phyloP scores from a whole-genome alignment of 2,888 invertebrate species.

The Orchestes rusci region DNA sequence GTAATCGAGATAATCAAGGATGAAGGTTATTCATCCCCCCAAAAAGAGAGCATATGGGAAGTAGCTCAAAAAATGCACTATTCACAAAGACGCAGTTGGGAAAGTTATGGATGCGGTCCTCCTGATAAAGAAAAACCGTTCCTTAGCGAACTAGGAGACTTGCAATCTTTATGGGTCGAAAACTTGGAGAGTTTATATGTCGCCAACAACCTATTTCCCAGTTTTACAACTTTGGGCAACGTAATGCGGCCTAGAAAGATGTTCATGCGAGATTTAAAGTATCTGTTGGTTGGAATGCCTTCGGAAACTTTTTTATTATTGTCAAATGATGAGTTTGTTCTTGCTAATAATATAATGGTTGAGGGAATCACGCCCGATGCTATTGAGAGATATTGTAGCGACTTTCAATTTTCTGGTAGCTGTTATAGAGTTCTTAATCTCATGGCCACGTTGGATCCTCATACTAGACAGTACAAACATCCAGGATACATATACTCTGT shows the following conservation, averaged over 20 bases:
- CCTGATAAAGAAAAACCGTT: conserved; percentile 40
- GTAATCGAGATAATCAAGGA: conserved; percentile 24
- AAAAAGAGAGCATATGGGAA: conserved; percentile 36
- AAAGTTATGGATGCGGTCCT: conserved; percentile 36
- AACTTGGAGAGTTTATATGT: conserved; percentile 35
- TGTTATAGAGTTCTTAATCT: conserved; percentile 38
- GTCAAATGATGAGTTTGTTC: conserved; percentile 32
- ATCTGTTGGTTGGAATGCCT: conserved; percentile 39
- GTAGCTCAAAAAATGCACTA: conserved; percentile 31
- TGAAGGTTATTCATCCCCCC: conserved; percentile 30
- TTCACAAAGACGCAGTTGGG: conserved; percentile 37
- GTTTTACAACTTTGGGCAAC: conserved; percentile 25
- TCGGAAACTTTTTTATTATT: conserved; percentile 37
- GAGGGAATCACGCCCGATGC: conserved; percentile 36
- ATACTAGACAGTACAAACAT: conserved; percentile 33
- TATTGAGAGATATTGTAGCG: conserved; percentile 34
- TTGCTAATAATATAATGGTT: conserved; percentile 33
- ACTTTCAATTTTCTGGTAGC: conserved; percentile 37
- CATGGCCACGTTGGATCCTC: conserved; percentile 34
- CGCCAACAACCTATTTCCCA: conserved; percentile 27
- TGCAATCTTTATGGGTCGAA: conserved; percentile 35
- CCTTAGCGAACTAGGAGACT: conserved; percentile 37
- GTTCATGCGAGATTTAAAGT: conserved; percentile 38
- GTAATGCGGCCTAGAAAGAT: conserved; percentile 29
- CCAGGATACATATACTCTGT: conserved; percentile 40